These are phyloP conservation scores for Neolamprologus longior DNA, from an alignment of 2,113 vertebrate species.

Conservation along the genomic window DNA sequence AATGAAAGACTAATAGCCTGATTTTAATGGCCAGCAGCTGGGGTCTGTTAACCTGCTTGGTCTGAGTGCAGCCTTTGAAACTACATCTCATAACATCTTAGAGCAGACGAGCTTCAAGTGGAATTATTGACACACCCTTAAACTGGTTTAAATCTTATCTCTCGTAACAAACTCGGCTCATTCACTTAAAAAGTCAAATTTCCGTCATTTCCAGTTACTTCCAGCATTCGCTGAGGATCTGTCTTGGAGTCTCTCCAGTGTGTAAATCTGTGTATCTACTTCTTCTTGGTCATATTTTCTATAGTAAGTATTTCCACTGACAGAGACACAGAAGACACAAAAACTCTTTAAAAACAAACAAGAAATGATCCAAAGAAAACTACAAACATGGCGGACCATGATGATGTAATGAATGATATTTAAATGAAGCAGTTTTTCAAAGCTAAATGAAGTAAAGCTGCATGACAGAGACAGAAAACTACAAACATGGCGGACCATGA, in stretches of 20 bases:
- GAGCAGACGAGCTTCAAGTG: neutral
- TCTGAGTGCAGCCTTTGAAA: neutral
- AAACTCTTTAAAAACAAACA: neutral
- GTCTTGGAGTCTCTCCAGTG: neutral
- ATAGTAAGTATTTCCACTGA: fast-evolving
- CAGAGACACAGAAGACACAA: fast-evolving
- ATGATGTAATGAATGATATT: too few relatives aligned
- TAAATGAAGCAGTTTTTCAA: neutral
- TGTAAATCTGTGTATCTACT: neutral
- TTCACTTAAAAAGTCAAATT: neutral
- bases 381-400: neutral
- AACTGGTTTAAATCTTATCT: neutral
- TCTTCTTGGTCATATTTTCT: neutral
- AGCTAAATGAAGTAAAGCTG: too few relatives aligned
- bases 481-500: neutral
- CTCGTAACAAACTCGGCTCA: fast-evolving
- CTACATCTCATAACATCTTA: neutral
- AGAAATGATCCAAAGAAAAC: neutral
- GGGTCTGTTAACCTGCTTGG: neutral
- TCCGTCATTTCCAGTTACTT: neutral
- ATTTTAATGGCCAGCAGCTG: neutral
- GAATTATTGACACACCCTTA: fast-evolving
- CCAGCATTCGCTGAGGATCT: neutral
- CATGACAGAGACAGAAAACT: neutral
- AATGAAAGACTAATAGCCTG: neutral